Evolutionary conservation across 2,888 invertebrate genomes (phyloP), one percentile per base, ranked within the genome.

Genomic region (Volucella zonaria): DNA sequence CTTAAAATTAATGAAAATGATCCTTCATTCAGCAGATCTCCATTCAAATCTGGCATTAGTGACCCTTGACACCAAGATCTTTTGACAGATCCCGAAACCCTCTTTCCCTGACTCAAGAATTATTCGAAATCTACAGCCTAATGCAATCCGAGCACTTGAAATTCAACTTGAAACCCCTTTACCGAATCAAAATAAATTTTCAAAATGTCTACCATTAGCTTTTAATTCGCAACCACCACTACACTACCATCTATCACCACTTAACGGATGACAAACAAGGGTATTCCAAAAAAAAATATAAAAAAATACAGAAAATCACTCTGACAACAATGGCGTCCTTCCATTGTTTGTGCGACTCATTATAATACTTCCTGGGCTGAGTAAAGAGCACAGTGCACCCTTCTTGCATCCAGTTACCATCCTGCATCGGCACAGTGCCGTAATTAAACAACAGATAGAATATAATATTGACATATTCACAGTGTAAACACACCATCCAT

Each of bases 391-490:
- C 59, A n/a, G 52, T 15, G 67, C 83, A 80, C 56, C 75, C 75
- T 71, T 54, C 47, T 23, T 23, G 58, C 70, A 76, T 68, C 58
- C 31, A 31, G 31, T 31, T 31, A 31, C 18, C 4, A 31, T 31
- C 31, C 31, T 31, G 31, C 31, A 31, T 31, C 58, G 67, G 58
- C 66, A 66, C 59, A 64, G 70, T 74, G 71, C 73, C 80, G 61
- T 82, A 78, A 85, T 85, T 85, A 85, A 85, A 85, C 80, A 85
- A 71, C 61, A 83, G 83, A 85, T 80, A 85, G 71, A 76, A 85
- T 80, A 67, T 67, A 80, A 80, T 85, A 85, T 85, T 85, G 83
- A 85, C 83, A 85, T 85, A 75, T 80, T 80, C 76, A 54, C 73
- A 71, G 73, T 67, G 71, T 76, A 76, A 43, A 82, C 71, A 76